A percentile compares a stretch with the other conserved stretches of the same genome.
These are phyloP conservation scores for Mimumesa dahlbomi DNA, from an alignment of 2,888 invertebrate species.

Conservation along the genomic window DNA sequence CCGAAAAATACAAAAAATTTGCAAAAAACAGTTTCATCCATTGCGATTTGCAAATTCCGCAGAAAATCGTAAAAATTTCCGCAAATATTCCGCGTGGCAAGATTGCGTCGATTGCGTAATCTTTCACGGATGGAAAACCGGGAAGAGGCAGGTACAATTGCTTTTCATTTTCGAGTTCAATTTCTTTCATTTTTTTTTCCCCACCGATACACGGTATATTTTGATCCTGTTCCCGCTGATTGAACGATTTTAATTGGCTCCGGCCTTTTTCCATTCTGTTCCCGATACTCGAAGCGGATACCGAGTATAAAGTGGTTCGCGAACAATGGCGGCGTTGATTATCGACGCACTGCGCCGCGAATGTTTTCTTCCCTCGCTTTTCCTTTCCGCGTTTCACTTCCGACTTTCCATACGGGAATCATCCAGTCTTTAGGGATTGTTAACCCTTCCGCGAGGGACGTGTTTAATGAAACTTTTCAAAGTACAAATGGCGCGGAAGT, in stretches of 20 bases:
- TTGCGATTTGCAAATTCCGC: no score
- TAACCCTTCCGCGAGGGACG: no score
- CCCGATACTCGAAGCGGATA: slow-evolving; percentile 26
- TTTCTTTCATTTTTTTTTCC: not conserved
- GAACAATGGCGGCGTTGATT: slow-evolving; percentile 4
- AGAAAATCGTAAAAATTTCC: no score
- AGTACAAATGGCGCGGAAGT: no score
- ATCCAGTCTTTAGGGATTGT: no score
- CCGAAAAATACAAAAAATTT: no score
- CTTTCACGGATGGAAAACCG: not conserved
- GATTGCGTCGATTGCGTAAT: slow-evolving; percentile 8
- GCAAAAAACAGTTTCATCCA: no score
- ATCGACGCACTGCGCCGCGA: slow-evolving; percentile 11
- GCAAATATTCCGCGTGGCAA: no score
- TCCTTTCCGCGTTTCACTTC: no score
- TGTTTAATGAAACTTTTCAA: no score
- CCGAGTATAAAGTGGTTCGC: slow-evolving; percentile 39
- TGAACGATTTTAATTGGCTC: slow-evolving; percentile 50
- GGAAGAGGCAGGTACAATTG: not conserved
- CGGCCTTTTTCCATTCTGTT: slow-evolving; percentile 32
- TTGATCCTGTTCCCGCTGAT: slow-evolving; percentile 38
- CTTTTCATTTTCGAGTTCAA: not conserved
- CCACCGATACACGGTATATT: not conserved
- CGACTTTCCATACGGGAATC: no score
- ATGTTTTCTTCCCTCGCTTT: no score